phyloP scores from a whole-genome alignment of 2,113 vertebrate species.

The Neomonachus schauinslandi region DNA sequence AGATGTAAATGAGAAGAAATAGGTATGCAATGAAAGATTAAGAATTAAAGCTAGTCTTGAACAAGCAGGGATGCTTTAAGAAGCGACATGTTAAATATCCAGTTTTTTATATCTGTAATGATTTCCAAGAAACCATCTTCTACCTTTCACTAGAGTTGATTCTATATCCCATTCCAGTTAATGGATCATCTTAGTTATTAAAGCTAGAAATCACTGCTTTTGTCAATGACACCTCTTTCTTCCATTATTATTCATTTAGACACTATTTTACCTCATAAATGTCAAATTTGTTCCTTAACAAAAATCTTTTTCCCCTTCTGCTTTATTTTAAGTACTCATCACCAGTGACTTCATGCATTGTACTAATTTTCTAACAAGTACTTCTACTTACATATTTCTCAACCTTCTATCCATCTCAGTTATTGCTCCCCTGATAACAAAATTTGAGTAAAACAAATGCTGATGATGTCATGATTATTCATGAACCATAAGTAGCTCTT shows the following conservation, averaged over 20 bases:
- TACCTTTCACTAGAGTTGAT: background rate
- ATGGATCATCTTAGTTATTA: background rate
- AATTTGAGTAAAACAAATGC: background rate
- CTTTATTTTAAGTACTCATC: background rate
- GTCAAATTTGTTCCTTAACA: background rate
- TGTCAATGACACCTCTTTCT: background rate
- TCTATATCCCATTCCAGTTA: background rate
- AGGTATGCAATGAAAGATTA: background rate
- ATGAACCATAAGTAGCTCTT: background rate
- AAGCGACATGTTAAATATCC: background rate
- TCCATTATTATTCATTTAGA: background rate
- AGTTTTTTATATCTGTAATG: background rate
- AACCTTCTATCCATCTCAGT: background rate
- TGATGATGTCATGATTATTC: background rate
- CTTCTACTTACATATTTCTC: conserved; percentile 11
- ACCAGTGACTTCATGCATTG: background rate
- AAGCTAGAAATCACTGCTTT: background rate
- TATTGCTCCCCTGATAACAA: background rate
- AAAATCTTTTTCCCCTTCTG: background rate
- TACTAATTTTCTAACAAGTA: background rate
- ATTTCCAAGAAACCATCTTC: background rate
- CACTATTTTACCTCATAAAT: background rate
- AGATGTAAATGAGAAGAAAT: background rate
- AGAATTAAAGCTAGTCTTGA: background rate
- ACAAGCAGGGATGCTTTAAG: background rate